Evolutionary conservation across 2,888 invertebrate species (phyloP).

Genomic region (Ctenicera cuprea): DNA sequence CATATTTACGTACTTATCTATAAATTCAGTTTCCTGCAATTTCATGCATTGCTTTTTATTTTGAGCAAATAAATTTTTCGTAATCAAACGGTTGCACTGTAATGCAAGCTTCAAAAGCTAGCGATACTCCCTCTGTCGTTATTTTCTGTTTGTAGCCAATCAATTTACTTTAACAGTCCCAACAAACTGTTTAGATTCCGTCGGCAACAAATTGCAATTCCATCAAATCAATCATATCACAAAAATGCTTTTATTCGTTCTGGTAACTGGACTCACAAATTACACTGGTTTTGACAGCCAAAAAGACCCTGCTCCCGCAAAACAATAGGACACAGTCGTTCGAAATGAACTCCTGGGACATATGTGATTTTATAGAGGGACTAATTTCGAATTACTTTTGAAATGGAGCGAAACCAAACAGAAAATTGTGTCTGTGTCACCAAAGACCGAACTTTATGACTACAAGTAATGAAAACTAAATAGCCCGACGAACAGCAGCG

Average conservation of each 20-base stretch:
- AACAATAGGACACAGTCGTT: conserved; percentile 13
- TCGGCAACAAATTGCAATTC: conserved; percentile 11
- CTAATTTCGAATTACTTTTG: conserved; percentile 10
- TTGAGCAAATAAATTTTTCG: no score
- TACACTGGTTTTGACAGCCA: conserved; percentile 32
- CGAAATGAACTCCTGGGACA: background rate
- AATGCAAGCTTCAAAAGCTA: no score
- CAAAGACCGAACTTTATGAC: background rate
- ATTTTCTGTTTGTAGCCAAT: conserved; percentile 19
- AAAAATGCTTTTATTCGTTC: conserved; percentile 17
- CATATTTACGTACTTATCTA: no score
- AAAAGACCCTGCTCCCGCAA: conserved; percentile 8
- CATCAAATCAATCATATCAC: conserved; percentile 36
- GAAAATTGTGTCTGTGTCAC: conserved; percentile 10
- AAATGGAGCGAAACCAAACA: background rate
- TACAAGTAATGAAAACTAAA: conserved; percentile 34
- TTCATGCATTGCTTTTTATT: no score
- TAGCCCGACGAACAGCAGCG: conserved; percentile 11
- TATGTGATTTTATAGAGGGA: background rate
- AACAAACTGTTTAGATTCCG: conserved; percentile 18
- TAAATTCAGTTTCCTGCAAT: no score
- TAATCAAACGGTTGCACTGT: no score
- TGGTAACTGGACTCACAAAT: conserved; percentile 24
- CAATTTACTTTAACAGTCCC: conserved; percentile 13
- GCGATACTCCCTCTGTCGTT: background rate